These are phyloP conservation scores for Galagoides demidoff DNA, from an alignment of 2,797 vertebrate species.

Conservation along the genomic window DNA sequence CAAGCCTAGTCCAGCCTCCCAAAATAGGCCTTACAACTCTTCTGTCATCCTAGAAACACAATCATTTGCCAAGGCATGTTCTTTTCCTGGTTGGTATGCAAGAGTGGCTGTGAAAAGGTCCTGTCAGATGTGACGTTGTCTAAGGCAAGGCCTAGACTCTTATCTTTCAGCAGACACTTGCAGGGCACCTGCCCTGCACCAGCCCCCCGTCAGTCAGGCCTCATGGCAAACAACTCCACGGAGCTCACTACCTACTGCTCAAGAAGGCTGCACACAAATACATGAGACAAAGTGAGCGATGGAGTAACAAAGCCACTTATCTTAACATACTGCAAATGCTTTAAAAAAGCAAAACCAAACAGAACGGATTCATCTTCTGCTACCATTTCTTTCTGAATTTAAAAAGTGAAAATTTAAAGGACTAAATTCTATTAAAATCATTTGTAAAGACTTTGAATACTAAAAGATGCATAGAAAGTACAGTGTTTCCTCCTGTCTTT, in stretches of 20 bases:
- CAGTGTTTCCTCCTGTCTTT: background rate
- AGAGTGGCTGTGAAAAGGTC: background rate
- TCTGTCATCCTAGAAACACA: background rate
- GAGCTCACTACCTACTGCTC: background rate
- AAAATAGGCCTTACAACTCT: fast-evolving
- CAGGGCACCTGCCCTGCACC: background rate
- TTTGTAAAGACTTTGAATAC: background rate
- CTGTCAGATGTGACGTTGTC: background rate
- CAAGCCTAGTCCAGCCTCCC: background rate
- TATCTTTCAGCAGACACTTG: background rate
- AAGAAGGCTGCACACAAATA: no score
- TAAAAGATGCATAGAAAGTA: background rate
- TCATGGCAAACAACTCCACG: background rate
- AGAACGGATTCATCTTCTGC: background rate
- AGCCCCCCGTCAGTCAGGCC: background rate
- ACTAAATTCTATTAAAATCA: background rate
- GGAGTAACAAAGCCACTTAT: background rate
- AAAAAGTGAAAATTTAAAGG: background rate
- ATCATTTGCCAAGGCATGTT: background rate
- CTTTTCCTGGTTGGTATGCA: background rate
- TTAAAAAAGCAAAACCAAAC: constrained; percentile 15
- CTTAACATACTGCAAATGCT: fast-evolving
- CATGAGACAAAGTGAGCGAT: fast-evolving
- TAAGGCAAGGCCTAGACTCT: background rate
- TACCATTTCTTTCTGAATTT: background rate